Base-by-base conservation (phyloP, 35 echinoderm and acorn worm species). In the Lytechinus variegatus region DNA sequence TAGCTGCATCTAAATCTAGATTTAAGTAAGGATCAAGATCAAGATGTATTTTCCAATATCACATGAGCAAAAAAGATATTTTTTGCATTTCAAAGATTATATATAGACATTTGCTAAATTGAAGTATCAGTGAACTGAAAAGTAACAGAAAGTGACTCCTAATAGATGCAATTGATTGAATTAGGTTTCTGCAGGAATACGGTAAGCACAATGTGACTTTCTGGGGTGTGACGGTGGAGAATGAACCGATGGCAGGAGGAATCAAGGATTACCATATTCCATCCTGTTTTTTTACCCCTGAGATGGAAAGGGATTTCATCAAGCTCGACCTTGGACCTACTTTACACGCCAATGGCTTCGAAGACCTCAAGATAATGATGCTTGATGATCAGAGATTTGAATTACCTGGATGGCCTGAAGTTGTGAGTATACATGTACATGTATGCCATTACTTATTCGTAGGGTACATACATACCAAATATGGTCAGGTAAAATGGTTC, bases 171-270 rank as follows among this genome's bases (percentile, higher is more conserved):
- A 0, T 58, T 9, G 7, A 13, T 58, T 79, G 66, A n/a, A 7
- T 0, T 33, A 98, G 97, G 56, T 99, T 99, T 95, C 57, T 99
- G 7, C 92, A 99, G 92, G 96, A 95, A 86, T 99, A 99, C 61
- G 92, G 29, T 9, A 96, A 96, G 27, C 95, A 95, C 16, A 95
- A 97, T 54, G 52, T 99, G 11, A 91, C 79, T 0, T 95, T 99
- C 56, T 99, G 98, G 98, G 98, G 98, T 29, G 53, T 99, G 87
- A 99, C 98, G 2, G 97, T 97, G 24, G 94, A 98, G 44, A 99
- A 99, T 86, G 98, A 99, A 88, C 98, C 98, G 8, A 96, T 95
- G 5, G 98, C 97, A 8, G 98, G 97, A 1, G 52, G 92, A 8
- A 94, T 88, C 24, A 33, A 53, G 5, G 87, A 92, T 14, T 61